Evolutionary conservation across 2,888 invertebrate species (phyloP).

Genomic region (Adelphocoris suturalis): DNA sequence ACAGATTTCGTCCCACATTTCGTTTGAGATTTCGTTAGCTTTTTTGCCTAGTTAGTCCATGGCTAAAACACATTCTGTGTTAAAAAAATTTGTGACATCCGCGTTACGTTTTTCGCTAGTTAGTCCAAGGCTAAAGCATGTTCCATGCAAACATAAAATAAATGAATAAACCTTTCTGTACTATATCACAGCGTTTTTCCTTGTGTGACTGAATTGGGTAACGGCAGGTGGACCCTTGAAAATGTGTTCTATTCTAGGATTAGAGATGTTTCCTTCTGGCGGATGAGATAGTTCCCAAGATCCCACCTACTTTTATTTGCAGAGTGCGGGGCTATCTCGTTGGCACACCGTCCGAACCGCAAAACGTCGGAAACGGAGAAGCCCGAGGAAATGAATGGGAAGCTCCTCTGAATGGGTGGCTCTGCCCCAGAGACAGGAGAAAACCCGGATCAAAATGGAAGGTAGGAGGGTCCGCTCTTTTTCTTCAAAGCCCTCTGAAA

Average conservation of each 20-base stretch:
- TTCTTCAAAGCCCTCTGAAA: not conserved
- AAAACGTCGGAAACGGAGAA: constrained; percentile 36
- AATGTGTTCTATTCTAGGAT: not conserved
- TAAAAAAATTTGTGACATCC: no score
- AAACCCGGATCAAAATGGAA: constrained; percentile 10
- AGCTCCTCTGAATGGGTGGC: constrained; percentile 13
- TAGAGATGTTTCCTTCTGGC: not conserved
- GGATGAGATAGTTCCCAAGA: not conserved
- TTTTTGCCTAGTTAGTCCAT: no score
- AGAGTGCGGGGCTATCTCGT: not conserved
- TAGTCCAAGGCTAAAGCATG: no score
- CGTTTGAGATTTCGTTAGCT: no score
- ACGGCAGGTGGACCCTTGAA: not conserved
- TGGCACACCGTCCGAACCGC: constrained; percentile 14
- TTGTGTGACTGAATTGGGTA: no score
- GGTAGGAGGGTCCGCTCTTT: constrained; percentile 17
- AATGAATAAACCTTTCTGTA: no score
- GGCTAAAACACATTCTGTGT: no score
- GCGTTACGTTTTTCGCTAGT: no score
- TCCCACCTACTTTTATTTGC: not conserved
- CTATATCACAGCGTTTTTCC: no score
- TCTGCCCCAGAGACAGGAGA: constrained; percentile 34
- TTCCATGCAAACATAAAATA: no score
- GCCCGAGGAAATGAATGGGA: constrained; percentile 35
- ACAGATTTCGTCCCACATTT: no score